Conservation (phyloP, 2,888 invertebrate genomes). For the Volucella inflata region DNA sequence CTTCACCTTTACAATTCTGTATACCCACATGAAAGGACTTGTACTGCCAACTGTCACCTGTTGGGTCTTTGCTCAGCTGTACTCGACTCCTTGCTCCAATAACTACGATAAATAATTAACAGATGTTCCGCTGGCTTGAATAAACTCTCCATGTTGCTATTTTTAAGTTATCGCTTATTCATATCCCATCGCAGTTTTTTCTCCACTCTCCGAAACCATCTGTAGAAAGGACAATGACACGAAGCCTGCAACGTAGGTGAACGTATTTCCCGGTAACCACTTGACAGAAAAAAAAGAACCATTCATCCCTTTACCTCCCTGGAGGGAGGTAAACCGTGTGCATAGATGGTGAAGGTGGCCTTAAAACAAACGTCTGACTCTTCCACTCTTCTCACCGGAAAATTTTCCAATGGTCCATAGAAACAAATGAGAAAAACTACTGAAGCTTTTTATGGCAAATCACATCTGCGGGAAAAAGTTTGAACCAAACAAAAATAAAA, state of each 20-base stretch:
- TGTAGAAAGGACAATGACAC: conserved; percentile 46
- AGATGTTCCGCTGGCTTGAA: conserved; percentile 49
- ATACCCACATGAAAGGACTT: conserved; percentile 33
- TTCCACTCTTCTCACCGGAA: conserved; percentile 54
- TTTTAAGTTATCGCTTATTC: conserved; percentile 23
- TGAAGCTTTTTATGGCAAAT: conserved; percentile 64
- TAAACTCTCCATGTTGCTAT: conserved; percentile 23
- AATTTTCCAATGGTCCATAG: conserved; percentile 55
- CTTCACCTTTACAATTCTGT: conserved; percentile 19
- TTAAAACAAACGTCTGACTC: conserved; percentile 55
- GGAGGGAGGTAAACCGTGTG: neutral
- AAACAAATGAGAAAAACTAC: conserved; percentile 56
- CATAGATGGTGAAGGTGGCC: conserved; percentile 8
- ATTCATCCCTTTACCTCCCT: conserved; percentile 12
- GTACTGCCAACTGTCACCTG: conserved; percentile 60
- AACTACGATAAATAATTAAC: conserved; percentile 58
- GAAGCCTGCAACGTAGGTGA: neutral
- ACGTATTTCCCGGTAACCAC: conserved; percentile 24
- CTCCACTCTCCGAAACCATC: neutral
- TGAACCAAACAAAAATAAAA: conserved; percentile 1
- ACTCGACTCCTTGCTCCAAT: conserved; percentile 45
- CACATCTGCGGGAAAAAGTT: conserved; percentile 61
- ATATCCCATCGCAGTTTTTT: neutral
- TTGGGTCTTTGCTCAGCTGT: conserved; percentile 21
- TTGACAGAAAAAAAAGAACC: conserved; percentile 43